phyloP scores from a whole-genome alignment of 2,113 vertebrate genomes.

The Albula goreensis region DNA sequence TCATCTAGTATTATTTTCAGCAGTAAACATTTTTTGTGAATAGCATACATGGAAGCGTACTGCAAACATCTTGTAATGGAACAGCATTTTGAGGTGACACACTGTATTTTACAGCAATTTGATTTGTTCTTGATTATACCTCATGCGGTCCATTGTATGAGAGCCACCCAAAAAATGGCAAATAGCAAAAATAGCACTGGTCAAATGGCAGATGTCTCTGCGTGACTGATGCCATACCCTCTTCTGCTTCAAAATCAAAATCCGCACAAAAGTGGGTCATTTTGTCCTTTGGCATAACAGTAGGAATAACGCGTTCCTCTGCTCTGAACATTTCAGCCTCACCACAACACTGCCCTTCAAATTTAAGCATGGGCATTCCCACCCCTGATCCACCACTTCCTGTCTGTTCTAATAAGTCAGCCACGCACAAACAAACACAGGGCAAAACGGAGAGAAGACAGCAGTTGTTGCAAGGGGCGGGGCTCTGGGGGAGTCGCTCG shows the following conservation, averaged over 20 bases:
- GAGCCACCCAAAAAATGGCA: neutral
- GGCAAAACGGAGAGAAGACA: neutral
- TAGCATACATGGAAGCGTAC: too few relatives aligned
- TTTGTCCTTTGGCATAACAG: neutral
- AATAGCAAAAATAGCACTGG: neutral
- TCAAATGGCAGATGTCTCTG: neutral
- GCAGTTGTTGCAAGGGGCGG: neutral
- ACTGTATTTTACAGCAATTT: too few relatives aligned
- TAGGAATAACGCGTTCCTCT: neutral
- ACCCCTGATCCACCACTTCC: neutral
- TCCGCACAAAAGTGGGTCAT: neutral
- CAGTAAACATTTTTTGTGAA: too few relatives aligned
- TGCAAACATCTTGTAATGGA: too few relatives aligned
- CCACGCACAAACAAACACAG: neutral
- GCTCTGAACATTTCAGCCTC: neutral
- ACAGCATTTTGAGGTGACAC: too few relatives aligned
- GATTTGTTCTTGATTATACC: neutral
- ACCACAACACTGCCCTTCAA: neutral
- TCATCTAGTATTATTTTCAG: neutral
- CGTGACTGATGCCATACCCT: neutral
- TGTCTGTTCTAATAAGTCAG: slow-evolving; percentile 5
- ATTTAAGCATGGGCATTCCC: neutral
- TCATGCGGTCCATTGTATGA: neutral
- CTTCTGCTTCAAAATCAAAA: neutral
- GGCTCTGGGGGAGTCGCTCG: neutral